phyloP scores from a whole-genome alignment of 2,113 vertebrate species.

The Coracopsis vasa region DNA sequence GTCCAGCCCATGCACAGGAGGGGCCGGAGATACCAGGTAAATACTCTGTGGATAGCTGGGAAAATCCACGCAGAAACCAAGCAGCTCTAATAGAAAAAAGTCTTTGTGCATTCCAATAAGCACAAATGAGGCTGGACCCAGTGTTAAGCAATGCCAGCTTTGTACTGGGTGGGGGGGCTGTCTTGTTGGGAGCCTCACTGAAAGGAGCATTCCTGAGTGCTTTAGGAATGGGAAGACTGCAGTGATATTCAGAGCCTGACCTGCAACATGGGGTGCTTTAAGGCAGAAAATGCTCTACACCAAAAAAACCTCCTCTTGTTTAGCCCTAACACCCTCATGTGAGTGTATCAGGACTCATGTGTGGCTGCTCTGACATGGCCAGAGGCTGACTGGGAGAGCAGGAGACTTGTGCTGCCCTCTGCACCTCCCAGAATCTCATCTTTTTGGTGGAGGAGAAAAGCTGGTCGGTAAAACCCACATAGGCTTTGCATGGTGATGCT shows the following conservation, averaged over 20 bases:
- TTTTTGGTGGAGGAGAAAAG: background rate
- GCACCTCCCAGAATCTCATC: background rate
- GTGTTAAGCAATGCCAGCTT: background rate
- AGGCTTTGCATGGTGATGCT: fast-evolving
- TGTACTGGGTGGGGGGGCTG: background rate
- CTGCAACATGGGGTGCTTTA: fast-evolving
- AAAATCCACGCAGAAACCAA: background rate
- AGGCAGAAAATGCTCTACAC: background rate
- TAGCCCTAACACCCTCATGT: background rate
- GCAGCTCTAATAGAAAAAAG: background rate
- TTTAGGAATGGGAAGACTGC: background rate
- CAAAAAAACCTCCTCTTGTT: background rate
- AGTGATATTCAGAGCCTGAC: background rate
- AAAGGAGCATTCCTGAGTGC: background rate
- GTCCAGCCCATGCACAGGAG: background rate
- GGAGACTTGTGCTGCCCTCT: background rate
- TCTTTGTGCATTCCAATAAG: background rate
- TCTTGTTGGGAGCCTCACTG: background rate
- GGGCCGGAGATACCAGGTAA: background rate
- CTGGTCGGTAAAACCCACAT: background rate
- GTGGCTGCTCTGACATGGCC: background rate
- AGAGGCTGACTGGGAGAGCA: background rate
- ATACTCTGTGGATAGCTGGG: fast-evolving
- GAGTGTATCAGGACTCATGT: background rate
- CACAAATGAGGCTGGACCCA: background rate